These are phyloP conservation scores for Heliconius cydno DNA, from an alignment of 2,888 invertebrate species.

Conservation along the genomic window DNA sequence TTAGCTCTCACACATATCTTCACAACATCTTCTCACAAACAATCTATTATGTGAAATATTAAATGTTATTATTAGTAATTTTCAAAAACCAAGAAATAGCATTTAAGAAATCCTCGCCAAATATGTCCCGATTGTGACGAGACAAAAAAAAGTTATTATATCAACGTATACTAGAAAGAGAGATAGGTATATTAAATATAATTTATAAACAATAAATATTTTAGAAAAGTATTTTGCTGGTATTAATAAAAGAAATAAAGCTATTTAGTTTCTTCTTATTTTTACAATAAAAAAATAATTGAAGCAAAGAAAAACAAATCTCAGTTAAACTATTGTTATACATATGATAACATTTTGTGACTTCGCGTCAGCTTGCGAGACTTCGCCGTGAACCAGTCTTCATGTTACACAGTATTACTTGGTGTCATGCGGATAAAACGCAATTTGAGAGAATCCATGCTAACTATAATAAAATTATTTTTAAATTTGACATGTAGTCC, in stretches of 20 bases:
- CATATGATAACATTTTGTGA: neutral
- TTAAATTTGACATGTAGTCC: neutral
- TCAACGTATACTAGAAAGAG: neutral
- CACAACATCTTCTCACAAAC: constrained; percentile 16
- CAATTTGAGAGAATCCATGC: neutral
- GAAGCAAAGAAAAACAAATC: no score
- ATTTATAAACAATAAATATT: neutral
- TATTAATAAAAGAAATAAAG: neutral
- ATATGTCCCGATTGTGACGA: neutral
- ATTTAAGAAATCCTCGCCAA: neutral
- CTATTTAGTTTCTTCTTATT: neutral
- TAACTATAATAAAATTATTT: neutral
- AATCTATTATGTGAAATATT: neutral
- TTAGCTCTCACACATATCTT: constrained; percentile 4
- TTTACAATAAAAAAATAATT: neutral
- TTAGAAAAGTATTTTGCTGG: neutral
- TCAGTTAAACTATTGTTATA: no score
- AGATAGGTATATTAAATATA: neutral
- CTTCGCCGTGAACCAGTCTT: neutral
- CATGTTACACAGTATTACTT: neutral
- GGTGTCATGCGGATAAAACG: neutral
- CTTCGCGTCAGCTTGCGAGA: neutral
- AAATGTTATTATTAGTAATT: constrained; percentile 2
- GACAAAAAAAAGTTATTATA: neutral
- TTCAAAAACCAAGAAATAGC: neutral